Conservation (phyloP, 2,888 invertebrate genomes). For the Synergus japonicus region DNA sequence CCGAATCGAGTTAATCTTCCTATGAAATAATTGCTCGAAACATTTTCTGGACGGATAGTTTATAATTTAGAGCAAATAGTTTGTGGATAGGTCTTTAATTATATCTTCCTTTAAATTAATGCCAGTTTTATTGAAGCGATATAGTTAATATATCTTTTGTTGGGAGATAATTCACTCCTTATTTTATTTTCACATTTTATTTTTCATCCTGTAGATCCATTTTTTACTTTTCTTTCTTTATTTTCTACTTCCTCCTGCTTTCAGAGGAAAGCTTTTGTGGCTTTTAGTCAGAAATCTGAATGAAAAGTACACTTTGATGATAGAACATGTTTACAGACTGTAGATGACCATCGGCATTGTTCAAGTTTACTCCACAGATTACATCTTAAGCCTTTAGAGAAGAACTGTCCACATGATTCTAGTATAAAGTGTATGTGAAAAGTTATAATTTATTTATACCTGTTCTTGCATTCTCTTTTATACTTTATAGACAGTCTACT, state of each 20-base stretch:
- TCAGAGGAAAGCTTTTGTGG: conserved; percentile 11
- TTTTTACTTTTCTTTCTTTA: background rate
- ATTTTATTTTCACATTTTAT: background rate
- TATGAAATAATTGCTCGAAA: too few species aligned
- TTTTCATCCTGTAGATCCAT: background rate
- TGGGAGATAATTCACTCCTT: background rate
- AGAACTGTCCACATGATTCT: background rate
- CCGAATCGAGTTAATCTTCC: too few species aligned
- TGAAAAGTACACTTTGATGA: conserved; percentile 32
- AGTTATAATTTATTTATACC: background rate
- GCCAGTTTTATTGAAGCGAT: too few species aligned
- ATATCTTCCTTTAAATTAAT: too few species aligned
- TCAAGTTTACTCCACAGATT: conserved; percentile 15
- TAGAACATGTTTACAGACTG: conserved; percentile 30
- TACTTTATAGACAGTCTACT: background rate
- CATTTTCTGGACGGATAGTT: too few species aligned
- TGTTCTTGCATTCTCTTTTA: background rate
- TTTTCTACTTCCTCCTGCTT: background rate
- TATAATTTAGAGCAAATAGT: too few species aligned
- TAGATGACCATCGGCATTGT: conserved; percentile 23
- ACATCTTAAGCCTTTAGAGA: conserved; percentile 4
- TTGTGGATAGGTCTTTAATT: too few species aligned
- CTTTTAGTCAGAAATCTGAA: conserved; percentile 29
- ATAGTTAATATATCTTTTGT: too few species aligned
- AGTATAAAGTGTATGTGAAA: background rate